phyloP scores from a whole-genome alignment of 2,888 invertebrate genomes.

The Prosapia bicincta region DNA sequence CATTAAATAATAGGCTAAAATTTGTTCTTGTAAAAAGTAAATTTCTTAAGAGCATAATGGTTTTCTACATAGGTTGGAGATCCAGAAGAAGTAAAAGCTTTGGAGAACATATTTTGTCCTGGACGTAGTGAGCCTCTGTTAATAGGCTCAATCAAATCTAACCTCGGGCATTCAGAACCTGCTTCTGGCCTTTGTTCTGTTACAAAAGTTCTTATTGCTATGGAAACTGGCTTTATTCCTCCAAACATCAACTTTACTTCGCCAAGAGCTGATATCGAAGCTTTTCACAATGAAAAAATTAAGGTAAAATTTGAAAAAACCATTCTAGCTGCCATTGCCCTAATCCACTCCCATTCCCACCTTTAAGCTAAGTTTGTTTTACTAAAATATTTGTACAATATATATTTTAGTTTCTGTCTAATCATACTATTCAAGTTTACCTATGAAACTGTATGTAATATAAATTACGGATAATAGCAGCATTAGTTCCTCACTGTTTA shows the following conservation, averaged over 20 bases:
- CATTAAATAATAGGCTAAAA: too few species aligned
- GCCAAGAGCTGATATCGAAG: constrained; percentile 53
- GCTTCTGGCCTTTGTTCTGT: constrained; percentile 78
- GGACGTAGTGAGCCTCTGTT: constrained; percentile 70
- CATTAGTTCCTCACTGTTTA: too few species aligned
- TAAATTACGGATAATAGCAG: too few species aligned
- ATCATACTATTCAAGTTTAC: too few species aligned
- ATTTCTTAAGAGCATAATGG: too few species aligned
- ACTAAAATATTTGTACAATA: too few species aligned
- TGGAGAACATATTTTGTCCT: constrained; percentile 74
- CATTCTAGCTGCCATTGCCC: too few species aligned
- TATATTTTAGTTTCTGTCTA: too few species aligned
- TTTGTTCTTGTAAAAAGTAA: too few species aligned
- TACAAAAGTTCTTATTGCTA: constrained; percentile 77
- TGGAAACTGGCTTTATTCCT: constrained; percentile 75
- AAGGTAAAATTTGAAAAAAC: constrained; percentile 36
- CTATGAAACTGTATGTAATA: too few species aligned
- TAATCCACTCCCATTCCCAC: too few species aligned
- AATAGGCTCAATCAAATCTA: constrained; percentile 91
- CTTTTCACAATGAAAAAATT: constrained; percentile 58
- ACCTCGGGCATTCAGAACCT: constrained; percentile 91
- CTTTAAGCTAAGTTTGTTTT: too few species aligned
- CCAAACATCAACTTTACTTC: constrained; percentile 78
- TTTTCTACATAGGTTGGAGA: constrained; percentile 74
- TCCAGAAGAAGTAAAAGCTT: constrained; percentile 83